These are phyloP conservation scores for Trissonchulus latispiculum DNA, from an alignment of 2,888 invertebrate species.

Conservation along the genomic window DNA sequence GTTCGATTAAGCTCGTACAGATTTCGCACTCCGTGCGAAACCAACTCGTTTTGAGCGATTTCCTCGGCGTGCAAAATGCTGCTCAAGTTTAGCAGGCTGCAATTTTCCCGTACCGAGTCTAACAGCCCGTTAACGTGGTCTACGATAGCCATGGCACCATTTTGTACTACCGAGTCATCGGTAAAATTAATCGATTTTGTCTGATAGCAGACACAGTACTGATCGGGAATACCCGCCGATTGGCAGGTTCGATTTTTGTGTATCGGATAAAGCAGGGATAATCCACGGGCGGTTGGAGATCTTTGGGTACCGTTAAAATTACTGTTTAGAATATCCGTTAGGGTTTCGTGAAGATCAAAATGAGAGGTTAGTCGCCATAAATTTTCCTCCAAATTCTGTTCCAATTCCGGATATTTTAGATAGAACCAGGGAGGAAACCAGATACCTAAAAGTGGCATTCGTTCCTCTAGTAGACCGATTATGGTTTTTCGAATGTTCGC, in stretches of 20 bases:
- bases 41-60: no score
- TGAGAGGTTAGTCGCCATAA: neutral
- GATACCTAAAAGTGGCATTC: conserved; percentile 1
- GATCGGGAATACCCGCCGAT: conserved; percentile 11
- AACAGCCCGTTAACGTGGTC: no score
- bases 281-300: neutral
- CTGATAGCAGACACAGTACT: conserved; percentile 16
- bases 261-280: conserved; percentile 4
- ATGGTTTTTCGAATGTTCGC: neutral
- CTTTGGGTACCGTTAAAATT: conserved; percentile 3
- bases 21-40: no score
- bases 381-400: conserved; percentile 1
- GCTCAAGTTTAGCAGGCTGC: neutral
- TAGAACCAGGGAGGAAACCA: conserved; percentile 18
- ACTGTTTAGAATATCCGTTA: neutral
- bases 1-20: no score
- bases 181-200: no score
- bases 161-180: no score
- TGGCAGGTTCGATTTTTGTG: conserved; percentile 9
- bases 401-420: conserved; percentile 4
- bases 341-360: conserved; percentile 16
- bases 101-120: no score
- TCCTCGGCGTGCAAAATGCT: neutral
- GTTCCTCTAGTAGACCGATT: conserved; percentile 16
- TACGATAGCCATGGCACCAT: no score